Base-by-base conservation (phyloP, 2,888 invertebrate genomes). In the Drosophila cognata region DNA sequence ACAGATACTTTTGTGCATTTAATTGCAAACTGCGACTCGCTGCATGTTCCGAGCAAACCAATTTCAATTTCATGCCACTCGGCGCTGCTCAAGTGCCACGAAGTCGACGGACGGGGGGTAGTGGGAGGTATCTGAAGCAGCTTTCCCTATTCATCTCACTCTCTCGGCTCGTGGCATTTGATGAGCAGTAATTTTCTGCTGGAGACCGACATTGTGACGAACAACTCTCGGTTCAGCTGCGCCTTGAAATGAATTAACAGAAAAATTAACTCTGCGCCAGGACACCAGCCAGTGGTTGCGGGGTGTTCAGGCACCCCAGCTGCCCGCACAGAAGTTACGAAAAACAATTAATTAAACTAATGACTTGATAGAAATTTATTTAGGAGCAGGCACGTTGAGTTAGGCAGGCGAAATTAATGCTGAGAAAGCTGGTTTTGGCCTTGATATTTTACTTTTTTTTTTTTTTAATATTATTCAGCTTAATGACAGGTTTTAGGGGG, bases 291-390 rank as follows among this genome's bases (percentile, higher is more conserved):
- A 61, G 65, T 11, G 16, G 25, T 1, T 4, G 29, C 13, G 21
- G 33, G 21, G 29, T n/a, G 13, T 16, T 4, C 2, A 8, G 25
- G 16, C 25, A 36, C 1, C 28, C 31, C 31, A 71, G 76, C 65
- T 66, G 50, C 55, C 52, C 57, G 62, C 58, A 63, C 36, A 58
- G 41, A 72, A 72, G 60, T 64, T 77, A 73, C 71, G 59, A 71
- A 73, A 72, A 84, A 83, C 77, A 79, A 88, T 88, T 88, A 88
- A 88, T 88, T 88, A 81, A 81, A 68, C 72, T 83, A 88, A 88
- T 89, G 87, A 88, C 83, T 87, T 70, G 81, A 71, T 77, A 66
- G 74, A 86, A 85, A 71, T 57, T 56, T 55, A 31, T 29, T 56
- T 28, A 29, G 67, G 50, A 7, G 56, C 56, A 43, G 60, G 25